A percentile compares a stretch with the other conserved stretches of the same genome.
Conservation (phyloP, 2,797 vertebrate species). For the Acanthiza pusilla region DNA sequence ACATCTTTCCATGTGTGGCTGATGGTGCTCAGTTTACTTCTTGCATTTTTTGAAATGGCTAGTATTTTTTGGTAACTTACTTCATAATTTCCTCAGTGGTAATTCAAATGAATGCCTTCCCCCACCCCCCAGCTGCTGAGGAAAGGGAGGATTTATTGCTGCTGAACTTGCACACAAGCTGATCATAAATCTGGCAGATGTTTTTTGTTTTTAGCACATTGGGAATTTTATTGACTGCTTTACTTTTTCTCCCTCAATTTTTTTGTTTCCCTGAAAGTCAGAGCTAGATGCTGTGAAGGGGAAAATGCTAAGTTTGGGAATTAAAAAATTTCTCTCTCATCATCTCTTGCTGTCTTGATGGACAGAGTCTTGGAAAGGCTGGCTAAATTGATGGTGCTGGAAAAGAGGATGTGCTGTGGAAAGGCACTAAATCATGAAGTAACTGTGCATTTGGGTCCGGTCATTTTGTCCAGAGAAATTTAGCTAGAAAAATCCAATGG, state of each 20-base stretch:
- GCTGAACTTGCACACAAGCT: constrained; percentile 42
- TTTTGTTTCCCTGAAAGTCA: constrained; percentile 14
- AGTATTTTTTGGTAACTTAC: constrained; percentile 11
- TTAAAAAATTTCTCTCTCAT: constrained; percentile 1
- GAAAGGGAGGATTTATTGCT: constrained; percentile 55
- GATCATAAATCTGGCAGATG: constrained; percentile 65
- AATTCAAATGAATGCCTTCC: not conserved
- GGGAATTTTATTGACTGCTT: constrained; percentile 56
- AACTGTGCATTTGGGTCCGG: not conserved
- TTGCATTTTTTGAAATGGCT: not conserved
- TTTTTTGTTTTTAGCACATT: constrained; percentile 45
- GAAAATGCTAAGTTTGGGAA: constrained; percentile 28
- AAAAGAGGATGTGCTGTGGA: not conserved
- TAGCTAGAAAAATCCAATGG: not conserved
- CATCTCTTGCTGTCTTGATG: not conserved
- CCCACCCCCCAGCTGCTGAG: constrained; percentile 16
- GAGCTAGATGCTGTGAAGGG: not conserved
- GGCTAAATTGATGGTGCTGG: not conserved
- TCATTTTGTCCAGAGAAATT: not conserved
- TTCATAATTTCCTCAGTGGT: constrained; percentile 20
- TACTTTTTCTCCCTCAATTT: not conserved
- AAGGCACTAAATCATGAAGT: constrained; percentile 1
- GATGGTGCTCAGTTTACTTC: not conserved
- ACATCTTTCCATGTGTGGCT: not conserved
- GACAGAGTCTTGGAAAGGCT: constrained; percentile 11